Evolutionary conservation across 2,888 invertebrate species (phyloP).

Genomic region (Amiota minor): DNA sequence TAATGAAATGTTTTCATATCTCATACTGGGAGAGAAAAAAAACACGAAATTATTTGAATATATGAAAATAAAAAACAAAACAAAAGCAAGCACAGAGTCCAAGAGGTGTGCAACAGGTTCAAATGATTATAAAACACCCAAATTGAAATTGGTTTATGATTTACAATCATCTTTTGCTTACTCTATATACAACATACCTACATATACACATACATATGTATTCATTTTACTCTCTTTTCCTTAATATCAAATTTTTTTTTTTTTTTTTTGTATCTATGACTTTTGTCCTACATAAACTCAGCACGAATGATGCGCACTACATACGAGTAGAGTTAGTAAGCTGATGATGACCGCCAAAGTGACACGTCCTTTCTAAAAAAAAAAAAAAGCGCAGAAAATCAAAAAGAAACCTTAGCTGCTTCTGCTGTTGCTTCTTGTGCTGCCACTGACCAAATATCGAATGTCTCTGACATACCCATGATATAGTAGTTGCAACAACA

Average conservation of each 20-base stretch:
- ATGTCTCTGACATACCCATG: not conserved
- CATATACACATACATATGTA: no score
- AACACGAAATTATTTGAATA: not conserved
- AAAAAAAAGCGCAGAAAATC: not conserved
- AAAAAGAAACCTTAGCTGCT: constrained; percentile 5
- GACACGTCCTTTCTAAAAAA: constrained; percentile 26
- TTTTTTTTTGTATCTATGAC: not conserved
- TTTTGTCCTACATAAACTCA: not conserved
- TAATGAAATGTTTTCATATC: no score
- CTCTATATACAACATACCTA: no score
- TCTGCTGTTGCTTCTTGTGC: constrained; percentile 8
- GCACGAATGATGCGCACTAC: not conserved
- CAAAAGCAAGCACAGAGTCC: constrained; percentile 2
- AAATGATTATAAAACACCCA: not conserved
- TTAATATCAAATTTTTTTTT: no score
- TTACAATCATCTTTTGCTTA: no score
- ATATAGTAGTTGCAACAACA: constrained; percentile 3
- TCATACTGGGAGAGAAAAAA: no score
- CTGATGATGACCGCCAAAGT: constrained; percentile 5
- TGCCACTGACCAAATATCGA: constrained; percentile 29
- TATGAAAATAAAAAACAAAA: not conserved
- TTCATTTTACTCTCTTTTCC: no score
- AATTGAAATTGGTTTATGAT: no score
- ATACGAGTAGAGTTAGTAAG: not conserved
- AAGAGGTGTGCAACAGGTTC: constrained; percentile 11